Evolutionary conservation across 2,113 vertebrate genomes (phyloP).

Genomic region (Semicossyphus pulcher): DNA sequence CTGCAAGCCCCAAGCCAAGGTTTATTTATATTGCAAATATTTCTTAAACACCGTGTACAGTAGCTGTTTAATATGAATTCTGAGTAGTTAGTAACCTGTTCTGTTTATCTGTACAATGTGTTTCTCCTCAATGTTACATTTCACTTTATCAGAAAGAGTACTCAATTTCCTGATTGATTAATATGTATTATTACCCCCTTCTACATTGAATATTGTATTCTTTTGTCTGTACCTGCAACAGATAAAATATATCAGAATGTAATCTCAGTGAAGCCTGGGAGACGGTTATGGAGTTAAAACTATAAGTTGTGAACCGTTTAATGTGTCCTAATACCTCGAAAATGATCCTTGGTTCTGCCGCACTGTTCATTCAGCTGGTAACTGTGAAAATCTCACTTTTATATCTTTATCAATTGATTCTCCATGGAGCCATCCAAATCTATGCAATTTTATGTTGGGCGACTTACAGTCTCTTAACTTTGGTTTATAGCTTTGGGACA

Average conservation of each 20-base stretch:
- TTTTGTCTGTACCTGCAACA: neutral
- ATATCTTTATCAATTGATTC: conserved; percentile 22
- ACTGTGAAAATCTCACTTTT: conserved; percentile 1
- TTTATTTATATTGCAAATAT: neutral
- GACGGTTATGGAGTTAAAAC: conserved; percentile 22
- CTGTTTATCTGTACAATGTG: conserved; percentile 2
- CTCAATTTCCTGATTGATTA: conserved; percentile 18
- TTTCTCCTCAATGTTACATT: conserved; percentile 17
- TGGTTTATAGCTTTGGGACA: conserved; percentile 18
- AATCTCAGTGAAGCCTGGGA: conserved; percentile 24
- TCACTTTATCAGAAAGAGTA: neutral
- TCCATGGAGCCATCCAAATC: neutral
- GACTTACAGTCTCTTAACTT: conserved; percentile 5
- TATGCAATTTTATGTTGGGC: conserved; percentile 9
- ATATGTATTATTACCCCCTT: neutral
- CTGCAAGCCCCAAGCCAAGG: neutral
- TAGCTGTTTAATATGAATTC: neutral
- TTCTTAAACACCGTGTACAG: neutral
- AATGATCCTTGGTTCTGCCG: conserved; percentile 4
- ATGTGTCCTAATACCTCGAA: conserved; percentile 31
- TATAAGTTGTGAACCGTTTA: conserved; percentile 19
- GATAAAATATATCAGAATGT: conserved; percentile 32
- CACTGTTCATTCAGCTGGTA: neutral
- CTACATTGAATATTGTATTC: conserved; percentile 11
- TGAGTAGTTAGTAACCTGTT: neutral